A percentile compares a stretch with the other conserved stretches of the same genome.
These are phyloP conservation scores for Brachypalpus laphriformis DNA, from an alignment of 2,888 invertebrate genomes.

Conservation along the genomic window DNA sequence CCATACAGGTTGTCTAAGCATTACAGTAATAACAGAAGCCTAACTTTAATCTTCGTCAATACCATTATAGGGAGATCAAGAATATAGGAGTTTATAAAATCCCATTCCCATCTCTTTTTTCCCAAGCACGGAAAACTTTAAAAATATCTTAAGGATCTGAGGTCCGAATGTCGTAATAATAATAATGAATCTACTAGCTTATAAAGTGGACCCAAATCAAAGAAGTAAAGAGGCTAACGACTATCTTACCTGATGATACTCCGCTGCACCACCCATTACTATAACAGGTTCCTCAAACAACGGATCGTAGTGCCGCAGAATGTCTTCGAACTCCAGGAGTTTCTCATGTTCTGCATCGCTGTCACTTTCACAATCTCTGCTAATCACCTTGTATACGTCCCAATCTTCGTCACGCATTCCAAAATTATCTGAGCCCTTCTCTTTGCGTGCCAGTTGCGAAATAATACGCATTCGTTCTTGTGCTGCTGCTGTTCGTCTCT, in stretches of 20 bases:
- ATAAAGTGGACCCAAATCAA: neutral
- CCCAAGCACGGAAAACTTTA: too few species aligned
- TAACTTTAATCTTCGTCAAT: too few species aligned
- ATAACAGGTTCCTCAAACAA: conserved; percentile 84
- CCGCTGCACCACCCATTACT: conserved; percentile 84
- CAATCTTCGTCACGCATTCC: conserved; percentile 97
- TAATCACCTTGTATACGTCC: conserved; percentile 97
- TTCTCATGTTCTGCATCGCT: conserved; percentile 96
- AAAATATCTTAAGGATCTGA: too few species aligned
- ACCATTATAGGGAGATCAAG: too few species aligned
- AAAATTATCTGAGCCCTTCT: conserved; percentile 93
- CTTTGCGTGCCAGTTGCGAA: conserved; percentile 92
- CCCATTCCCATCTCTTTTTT: too few species aligned
- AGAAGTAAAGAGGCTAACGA: neutral
- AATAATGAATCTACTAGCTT: too few species aligned
- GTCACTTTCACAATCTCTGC: conserved; percentile 91
- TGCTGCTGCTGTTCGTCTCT: conserved; percentile 94
- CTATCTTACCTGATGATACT: conserved; percentile 86
- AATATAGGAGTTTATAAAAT: too few species aligned
- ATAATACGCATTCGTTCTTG: conserved; percentile 98
- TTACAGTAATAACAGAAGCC: too few species aligned
- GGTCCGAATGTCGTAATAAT: too few species aligned
- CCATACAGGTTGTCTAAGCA: too few species aligned
- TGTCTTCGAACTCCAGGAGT: conserved; percentile 92
- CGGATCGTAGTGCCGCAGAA: conserved; percentile 93